Conservation (phyloP, 2,888 invertebrate genomes). For the Nipponacmea schrenckii region DNA sequence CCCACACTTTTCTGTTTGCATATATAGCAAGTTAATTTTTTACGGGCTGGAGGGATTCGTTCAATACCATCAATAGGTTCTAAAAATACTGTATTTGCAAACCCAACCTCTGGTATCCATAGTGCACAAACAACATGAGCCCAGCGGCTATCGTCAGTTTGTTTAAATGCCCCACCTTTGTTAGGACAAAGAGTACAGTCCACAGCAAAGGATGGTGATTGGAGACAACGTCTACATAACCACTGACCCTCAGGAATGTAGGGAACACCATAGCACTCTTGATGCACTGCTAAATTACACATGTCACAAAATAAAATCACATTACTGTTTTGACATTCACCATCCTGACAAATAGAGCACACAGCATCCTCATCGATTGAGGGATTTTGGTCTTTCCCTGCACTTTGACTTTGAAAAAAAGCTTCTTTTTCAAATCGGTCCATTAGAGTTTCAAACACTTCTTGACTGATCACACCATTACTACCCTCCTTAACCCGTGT, state of each 20-base stretch:
- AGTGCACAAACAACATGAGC: slow-evolving; percentile 98
- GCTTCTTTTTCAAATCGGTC: slow-evolving; percentile 98
- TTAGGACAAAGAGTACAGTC: slow-evolving; percentile 98
- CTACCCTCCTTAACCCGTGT: slow-evolving; percentile 74
- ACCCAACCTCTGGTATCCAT: slow-evolving; percentile 96
- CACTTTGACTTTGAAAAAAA: slow-evolving; percentile 67
- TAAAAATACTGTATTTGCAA: slow-evolving; percentile 95
- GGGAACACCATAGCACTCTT: slow-evolving; percentile 96
- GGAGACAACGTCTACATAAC: slow-evolving; percentile 94
- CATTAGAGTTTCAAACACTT: slow-evolving; percentile 94
- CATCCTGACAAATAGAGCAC: slow-evolving; percentile 98
- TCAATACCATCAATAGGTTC: slow-evolving; percentile 98
- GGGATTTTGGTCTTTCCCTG: slow-evolving; percentile 73
- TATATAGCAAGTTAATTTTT: slow-evolving; percentile 96
- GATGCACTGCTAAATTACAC: slow-evolving; percentile 99
- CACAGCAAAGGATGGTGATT: slow-evolving; percentile 94
- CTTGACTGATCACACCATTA: slow-evolving; percentile 80
- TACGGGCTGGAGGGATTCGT: slow-evolving; percentile 93
- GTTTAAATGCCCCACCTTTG: slow-evolving; percentile 97
- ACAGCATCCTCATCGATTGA: slow-evolving; percentile 96
- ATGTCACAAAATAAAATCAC: slow-evolving; percentile 99
- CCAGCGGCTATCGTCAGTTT: slow-evolving; percentile 95
- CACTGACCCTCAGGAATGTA: slow-evolving; percentile 98
- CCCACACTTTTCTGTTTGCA: slow-evolving; percentile 82
- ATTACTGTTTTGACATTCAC: slow-evolving; percentile 98